phyloP scores from a whole-genome alignment of 2,113 vertebrate genomes.

The Marcusenius ussheri region DNA sequence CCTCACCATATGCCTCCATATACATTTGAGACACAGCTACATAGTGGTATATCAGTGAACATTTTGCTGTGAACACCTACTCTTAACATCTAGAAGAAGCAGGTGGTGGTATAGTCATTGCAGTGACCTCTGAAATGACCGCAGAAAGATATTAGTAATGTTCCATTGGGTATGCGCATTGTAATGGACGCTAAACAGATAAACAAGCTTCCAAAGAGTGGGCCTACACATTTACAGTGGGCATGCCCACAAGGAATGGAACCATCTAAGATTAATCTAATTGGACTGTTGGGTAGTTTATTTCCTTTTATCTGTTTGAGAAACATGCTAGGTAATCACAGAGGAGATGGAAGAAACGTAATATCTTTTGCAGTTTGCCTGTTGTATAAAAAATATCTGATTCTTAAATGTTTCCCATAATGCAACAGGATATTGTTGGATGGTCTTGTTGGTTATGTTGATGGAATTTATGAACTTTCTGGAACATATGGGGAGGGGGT shows the following conservation, averaged over 20 bases:
- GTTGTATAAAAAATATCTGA: not conserved
- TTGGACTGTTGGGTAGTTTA: not conserved
- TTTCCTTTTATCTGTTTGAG: not conserved
- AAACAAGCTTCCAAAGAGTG: not conserved
- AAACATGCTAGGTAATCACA: not conserved
- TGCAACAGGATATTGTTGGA: not conserved
- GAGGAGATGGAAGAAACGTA: not conserved
- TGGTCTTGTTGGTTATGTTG: not conserved
- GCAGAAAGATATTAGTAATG: not conserved
- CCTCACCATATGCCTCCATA: not conserved
- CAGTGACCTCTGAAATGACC: not conserved
- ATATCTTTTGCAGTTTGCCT: not conserved
- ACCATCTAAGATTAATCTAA: not conserved
- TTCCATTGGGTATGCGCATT: not conserved
- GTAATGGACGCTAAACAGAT: not conserved
- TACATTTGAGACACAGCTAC: not conserved
- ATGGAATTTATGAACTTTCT: not conserved
- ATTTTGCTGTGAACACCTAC: not conserved
- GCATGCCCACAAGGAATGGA: not conserved
- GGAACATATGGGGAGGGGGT: not conserved
- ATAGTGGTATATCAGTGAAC: not conserved
- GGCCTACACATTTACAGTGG: not conserved
- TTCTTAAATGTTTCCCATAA: not conserved
- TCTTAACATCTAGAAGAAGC: not conserved
- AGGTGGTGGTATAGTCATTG: not conserved